A percentile compares a stretch with the other conserved stretches of the same genome.
Evolutionary conservation across 1,140 invertebrate species (phyloP).

Genomic region (Eufriesea mexicana): DNA sequence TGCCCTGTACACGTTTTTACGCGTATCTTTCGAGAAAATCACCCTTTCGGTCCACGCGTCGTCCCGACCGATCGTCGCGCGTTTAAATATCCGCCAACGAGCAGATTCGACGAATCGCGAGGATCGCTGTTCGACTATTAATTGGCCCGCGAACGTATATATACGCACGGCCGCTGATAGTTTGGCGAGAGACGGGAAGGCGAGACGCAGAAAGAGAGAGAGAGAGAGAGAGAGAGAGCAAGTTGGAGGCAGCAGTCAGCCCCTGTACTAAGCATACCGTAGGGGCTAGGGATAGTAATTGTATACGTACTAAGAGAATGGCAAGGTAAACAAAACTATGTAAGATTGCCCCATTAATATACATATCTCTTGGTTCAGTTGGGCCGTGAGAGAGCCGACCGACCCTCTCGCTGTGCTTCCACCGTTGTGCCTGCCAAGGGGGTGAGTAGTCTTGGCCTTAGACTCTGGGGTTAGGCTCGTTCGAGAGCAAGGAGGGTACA

Average conservation of each 20-base stretch:
- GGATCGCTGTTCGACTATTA: conserved; percentile 51
- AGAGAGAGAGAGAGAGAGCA: neutral
- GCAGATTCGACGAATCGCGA: no score
- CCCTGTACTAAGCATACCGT: conserved; percentile 58
- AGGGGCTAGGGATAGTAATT: conserved; percentile 79
- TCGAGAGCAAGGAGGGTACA: conserved; percentile 78
- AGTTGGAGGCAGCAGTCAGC: conserved; percentile 30
- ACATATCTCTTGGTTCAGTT: conserved; percentile 82
- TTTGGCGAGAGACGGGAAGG: conserved; percentile 33
- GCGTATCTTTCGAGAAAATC: conserved; percentile 21
- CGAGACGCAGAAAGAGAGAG: neutral
- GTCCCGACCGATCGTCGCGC: neutral
- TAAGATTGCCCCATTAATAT: conserved; percentile 84
- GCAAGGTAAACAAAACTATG: conserved; percentile 84
- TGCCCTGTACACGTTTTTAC: conserved; percentile 33
- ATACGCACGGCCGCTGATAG: conserved; percentile 5
- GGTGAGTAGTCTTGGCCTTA: conserved; percentile 81
- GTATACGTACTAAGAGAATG: conserved; percentile 82
- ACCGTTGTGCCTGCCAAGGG: conserved; percentile 50
- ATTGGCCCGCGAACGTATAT: conserved; percentile 33
- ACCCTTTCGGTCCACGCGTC: neutral
- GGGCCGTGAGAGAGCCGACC: conserved; percentile 70
- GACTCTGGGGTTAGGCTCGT: conserved; percentile 80
- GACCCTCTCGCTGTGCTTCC: conserved; percentile 37
- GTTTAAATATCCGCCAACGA: no score